Base-by-base conservation (phyloP, 2,888 invertebrate genomes). In the Ethmia dodecea region DNA sequence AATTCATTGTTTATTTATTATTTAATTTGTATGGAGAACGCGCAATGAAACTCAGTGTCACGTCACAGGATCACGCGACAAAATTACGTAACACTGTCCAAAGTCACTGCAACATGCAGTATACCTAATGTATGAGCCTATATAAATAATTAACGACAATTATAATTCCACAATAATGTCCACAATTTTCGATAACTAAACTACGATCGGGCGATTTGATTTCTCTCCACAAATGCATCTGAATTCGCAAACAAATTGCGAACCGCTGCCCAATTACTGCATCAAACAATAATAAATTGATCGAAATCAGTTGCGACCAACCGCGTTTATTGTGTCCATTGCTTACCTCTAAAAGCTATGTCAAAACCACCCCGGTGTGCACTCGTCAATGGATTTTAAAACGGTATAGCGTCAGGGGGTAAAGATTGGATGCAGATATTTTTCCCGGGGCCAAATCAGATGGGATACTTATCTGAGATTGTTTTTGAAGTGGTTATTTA, bases 401-500 rank as follows among this genome's bases (percentile, higher is more conserved):
- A 14, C 10, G n/a, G 8, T 24, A 28, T n/a, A 26, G 14, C 22
- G 3, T 11, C 35, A 15, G 37, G 67, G 63, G 65, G 57, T 52
- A 52, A 31, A 37, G 60, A 67, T 67, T 56, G 44, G 43, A 56
- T 53, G 53, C 38, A 52, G 55, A 57, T 50, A 33, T 37, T 37
- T 39, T 54, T 48, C 47, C 46, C 45, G 62, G 55, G 57, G 55
- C 53, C 42, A 47, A 46, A 52, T 51, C 37, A 47, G 55, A 53
- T 54, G 43, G 51, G 53, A 38, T 49, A 59, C 71, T 73, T 68
- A 65, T 60, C 60, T 48, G 55, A 70, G 67, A 75, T 76, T 73
- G 74, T 69, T 70, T 77, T 69, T 72, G 61, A 64, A 73, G 72
- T 70, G 65, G 69, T 71, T 71, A 67, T 73, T 68, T 55, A 56